These are phyloP conservation scores for Mnemiopsis leidyi DNA, from an alignment of 37 sponge, comb jelly and placozoan genomes.

Conservation along the genomic window DNA sequence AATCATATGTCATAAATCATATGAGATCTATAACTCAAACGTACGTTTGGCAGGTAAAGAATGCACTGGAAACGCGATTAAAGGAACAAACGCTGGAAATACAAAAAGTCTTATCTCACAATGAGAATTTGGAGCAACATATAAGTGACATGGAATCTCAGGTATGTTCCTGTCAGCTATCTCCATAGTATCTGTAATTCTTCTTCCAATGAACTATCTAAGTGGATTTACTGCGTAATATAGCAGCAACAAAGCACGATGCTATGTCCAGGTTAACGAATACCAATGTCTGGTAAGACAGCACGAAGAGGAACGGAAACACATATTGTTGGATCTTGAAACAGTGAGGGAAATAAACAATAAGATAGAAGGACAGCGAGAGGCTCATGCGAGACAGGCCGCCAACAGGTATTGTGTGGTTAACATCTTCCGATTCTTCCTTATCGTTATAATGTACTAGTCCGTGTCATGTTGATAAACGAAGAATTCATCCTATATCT, in stretches of 20 bases:
- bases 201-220: too few species aligned
- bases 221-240: too few species aligned
- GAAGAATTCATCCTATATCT: too few species aligned
- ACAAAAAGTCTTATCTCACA: constrained; percentile 29
- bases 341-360: constrained; percentile 50
- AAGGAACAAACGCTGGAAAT: constrained; percentile 58
- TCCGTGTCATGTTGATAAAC: too few species aligned
- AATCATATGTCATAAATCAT: too few species aligned
- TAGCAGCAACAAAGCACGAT: too few species aligned
- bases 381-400: constrained; percentile 65
- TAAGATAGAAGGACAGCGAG: constrained; percentile 62
- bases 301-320: constrained; percentile 30
- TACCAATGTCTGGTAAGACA: background rate
- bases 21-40: too few species aligned
- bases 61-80: constrained; percentile 3
- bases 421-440: too few species aligned
- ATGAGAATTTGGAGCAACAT: background rate
- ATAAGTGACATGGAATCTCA: constrained; percentile 22
- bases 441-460: too few species aligned
- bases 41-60: constrained; percentile 8
- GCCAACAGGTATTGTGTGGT: too few species aligned
- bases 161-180: background rate
- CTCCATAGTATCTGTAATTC: too few species aligned
- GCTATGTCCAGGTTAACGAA: background rate
- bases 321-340: constrained; percentile 45